Evolutionary conservation across 1,140 invertebrate genomes (phyloP).

Genomic region (Trypoxylus dichotomus): DNA sequence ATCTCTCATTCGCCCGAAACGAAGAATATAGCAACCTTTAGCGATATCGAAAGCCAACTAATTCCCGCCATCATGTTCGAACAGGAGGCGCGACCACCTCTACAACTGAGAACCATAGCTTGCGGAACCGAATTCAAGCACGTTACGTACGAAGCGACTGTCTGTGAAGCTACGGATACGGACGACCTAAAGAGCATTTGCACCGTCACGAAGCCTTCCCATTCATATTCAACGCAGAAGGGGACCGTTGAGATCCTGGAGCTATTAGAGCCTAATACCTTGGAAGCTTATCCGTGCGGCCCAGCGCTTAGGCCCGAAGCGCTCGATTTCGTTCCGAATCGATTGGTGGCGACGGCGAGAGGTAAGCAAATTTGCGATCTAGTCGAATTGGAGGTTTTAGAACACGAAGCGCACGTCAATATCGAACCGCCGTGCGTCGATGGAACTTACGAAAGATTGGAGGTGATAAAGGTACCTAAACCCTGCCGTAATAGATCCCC

Average conservation of each 20-base stretch:
- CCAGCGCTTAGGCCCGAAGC: not conserved
- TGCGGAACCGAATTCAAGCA: not conserved
- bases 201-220: not conserved
- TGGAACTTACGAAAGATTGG: no score
- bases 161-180: not conserved
- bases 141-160: not conserved
- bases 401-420: not conserved
- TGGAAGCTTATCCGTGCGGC: not conserved
- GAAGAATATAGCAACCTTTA: not conserved
- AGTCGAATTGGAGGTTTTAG: not conserved
- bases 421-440: not conserved
- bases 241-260: not conserved
- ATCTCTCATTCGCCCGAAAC: not conserved
- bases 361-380: not conserved
- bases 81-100: not conserved
- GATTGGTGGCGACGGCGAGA: not conserved
- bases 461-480: not conserved
- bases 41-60: not conserved
- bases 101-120: not conserved
- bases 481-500: not conserved
- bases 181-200: not conserved
- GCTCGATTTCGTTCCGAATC: not conserved
- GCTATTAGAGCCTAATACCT: not conserved
- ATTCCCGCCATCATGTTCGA: not conserved
- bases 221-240: not conserved